Percentiles rank a stretch among this genome's conserved stretches.
phyloP scores from a whole-genome alignment of 2,888 invertebrate species.

The Troides aeacus region DNA sequence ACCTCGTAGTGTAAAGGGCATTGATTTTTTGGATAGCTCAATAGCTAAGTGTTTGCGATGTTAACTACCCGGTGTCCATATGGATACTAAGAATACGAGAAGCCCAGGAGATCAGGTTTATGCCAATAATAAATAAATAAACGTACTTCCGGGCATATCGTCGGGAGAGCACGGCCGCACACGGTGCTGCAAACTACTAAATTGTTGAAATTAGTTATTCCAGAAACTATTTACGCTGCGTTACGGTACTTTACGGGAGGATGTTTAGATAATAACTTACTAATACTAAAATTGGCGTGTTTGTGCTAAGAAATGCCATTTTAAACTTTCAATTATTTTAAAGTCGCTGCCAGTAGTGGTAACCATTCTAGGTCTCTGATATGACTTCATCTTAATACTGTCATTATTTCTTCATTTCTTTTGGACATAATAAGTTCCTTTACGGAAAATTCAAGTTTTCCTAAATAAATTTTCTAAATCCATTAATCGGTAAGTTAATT shows the following conservation, averaged over 20 bases:
- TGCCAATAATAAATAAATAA: constrained; percentile 69
- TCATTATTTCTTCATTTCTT: no score
- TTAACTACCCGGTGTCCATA: constrained; percentile 69
- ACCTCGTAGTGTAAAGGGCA: constrained; percentile 53
- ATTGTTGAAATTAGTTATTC: constrained; percentile 62
- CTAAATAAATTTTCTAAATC: background rate
- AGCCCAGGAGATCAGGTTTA: constrained; percentile 58
- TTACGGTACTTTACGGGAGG: constrained; percentile 56
- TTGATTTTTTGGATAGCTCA: constrained; percentile 48
- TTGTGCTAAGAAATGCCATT: background rate
- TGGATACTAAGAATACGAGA: constrained; percentile 68
- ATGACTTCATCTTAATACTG: no score
- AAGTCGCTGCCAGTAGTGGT: background rate
- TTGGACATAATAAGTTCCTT: background rate
- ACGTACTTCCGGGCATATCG: constrained; percentile 74
- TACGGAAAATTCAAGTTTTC: background rate
- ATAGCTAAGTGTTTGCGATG: constrained; percentile 54
- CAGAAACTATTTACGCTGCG: constrained; percentile 47
- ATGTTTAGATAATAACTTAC: constrained; percentile 66
- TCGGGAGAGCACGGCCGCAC: constrained; percentile 61
- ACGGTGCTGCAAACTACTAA: constrained; percentile 59
- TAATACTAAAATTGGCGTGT: constrained; percentile 35
- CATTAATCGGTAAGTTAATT: background rate
- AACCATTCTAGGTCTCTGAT: no score
- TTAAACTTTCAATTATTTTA: background rate